Conservation (phyloP, 2,797 vertebrate species). For the Silurus lanzhouensis region DNA sequence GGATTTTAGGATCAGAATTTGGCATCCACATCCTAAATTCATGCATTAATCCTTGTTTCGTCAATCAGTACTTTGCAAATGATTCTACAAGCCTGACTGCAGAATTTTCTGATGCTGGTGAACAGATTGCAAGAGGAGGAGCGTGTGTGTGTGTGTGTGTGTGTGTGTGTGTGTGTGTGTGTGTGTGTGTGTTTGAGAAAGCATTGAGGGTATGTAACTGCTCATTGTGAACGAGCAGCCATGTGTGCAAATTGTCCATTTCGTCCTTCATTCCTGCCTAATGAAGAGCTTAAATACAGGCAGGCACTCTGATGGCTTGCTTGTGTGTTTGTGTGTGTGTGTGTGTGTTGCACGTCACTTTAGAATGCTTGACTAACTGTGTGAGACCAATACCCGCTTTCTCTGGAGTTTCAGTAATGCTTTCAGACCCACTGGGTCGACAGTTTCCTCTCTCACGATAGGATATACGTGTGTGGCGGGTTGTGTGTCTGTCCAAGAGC, state of each 20-base stretch:
- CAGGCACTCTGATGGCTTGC: not conserved
- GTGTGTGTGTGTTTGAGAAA: not conserved
- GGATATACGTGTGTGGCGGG: not conserved
- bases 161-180: not conserved
- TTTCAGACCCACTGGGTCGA: not conserved
- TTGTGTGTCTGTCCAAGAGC: not conserved
- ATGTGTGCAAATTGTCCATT: conserved; percentile 31
- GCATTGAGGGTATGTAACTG: not conserved
- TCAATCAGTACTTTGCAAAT: too few relatives aligned
- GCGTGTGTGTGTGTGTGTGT: conserved; percentile 1
- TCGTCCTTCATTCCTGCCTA: conserved; percentile 16
- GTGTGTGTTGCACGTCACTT: not conserved
- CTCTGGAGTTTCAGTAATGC: conserved; percentile 11
- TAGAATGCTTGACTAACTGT: conserved; percentile 19
- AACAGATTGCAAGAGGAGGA: not conserved
- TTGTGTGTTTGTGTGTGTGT: not conserved
- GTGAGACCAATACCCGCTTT: not conserved
- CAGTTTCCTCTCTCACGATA: not conserved
- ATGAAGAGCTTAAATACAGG: conserved; percentile 25
- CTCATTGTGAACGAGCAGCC: conserved; percentile 12
- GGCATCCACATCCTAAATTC: too few relatives aligned
- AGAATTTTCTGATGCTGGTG: too few relatives aligned
- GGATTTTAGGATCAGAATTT: too few relatives aligned
- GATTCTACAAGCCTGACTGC: too few relatives aligned
- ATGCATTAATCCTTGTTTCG: too few relatives aligned